Percentiles rank a stretch among this genome's conserved stretches.
Evolutionary conservation across 2,113 vertebrate genomes (phyloP).

Genomic region (Vireo altiloquus): DNA sequence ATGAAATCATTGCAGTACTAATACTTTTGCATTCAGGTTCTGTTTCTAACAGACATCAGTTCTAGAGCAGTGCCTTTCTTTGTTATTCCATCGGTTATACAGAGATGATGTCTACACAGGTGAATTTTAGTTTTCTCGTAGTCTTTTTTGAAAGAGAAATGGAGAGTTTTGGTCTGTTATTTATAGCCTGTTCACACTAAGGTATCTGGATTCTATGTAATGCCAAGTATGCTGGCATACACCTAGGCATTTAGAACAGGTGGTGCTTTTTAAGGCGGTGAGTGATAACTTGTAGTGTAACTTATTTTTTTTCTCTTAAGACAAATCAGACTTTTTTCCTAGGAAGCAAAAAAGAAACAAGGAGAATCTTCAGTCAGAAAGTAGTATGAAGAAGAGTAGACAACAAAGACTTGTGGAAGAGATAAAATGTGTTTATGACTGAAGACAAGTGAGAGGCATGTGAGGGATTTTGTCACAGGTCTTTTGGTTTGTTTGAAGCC

Average conservation of each 20-base stretch:
- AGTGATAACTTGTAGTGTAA: neutral
- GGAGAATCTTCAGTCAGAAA: neutral
- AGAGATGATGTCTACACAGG: neutral
- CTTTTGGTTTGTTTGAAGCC: neutral
- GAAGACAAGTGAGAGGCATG: neutral
- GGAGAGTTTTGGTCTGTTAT: conserved; percentile 3
- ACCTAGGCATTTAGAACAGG: neutral
- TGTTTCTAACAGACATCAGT: neutral
- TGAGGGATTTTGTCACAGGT: neutral
- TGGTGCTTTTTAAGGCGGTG: conserved; percentile 5
- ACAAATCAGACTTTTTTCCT: neutral
- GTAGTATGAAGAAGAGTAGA: neutral
- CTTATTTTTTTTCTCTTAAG: neutral
- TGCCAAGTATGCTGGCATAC: neutral
- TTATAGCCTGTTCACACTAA: conserved; percentile 18
- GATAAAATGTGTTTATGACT: neutral
- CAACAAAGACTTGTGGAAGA: neutral
- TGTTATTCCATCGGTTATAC: neutral
- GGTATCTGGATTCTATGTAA: neutral
- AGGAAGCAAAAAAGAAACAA: neutral
- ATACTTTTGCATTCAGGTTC: neutral
- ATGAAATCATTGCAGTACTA: neutral
- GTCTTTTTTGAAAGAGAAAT: neutral
- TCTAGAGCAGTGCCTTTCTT: neutral
- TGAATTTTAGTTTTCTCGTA: neutral